phyloP scores from a whole-genome alignment of 2,113 vertebrate genomes.

The Gobiocypris rarus region DNA sequence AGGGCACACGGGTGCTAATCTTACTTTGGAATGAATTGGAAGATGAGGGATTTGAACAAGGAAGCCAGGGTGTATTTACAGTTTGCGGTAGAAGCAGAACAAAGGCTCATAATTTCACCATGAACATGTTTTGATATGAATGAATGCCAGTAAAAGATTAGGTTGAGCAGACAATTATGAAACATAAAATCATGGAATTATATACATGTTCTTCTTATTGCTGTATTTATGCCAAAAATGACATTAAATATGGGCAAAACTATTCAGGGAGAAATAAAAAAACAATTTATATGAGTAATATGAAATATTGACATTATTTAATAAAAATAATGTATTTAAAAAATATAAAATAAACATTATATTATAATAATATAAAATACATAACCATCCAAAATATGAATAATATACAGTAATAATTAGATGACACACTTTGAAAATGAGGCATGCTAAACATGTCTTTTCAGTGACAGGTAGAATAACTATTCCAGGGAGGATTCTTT shows the following conservation, averaged over 20 bases:
- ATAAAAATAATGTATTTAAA: background rate
- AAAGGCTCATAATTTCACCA: background rate
- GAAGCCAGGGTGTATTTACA: background rate
- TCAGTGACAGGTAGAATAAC: no score
- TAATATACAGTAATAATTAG: no score
- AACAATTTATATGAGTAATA: background rate
- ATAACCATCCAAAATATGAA: no score
- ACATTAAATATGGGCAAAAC: no score
- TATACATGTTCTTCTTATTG: background rate
- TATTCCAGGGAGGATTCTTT: no score
- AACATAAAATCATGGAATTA: background rate
- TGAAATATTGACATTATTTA: background rate
- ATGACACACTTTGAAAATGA: no score
- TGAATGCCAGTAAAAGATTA: background rate
- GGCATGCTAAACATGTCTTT: no score
- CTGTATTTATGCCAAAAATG: background rate
- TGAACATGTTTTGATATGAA: background rate
- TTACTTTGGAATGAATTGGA: background rate
- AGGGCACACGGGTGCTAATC: constrained; percentile 33
- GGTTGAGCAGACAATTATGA: background rate
- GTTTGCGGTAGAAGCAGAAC: background rate
- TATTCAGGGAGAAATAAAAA: background rate
- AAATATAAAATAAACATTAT: no score
- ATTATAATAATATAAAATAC: no score
- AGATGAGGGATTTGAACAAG: background rate